These are phyloP conservation scores for Chionodraco myersi DNA, from an alignment of 2,113 vertebrate genomes.

Conservation along the genomic window DNA sequence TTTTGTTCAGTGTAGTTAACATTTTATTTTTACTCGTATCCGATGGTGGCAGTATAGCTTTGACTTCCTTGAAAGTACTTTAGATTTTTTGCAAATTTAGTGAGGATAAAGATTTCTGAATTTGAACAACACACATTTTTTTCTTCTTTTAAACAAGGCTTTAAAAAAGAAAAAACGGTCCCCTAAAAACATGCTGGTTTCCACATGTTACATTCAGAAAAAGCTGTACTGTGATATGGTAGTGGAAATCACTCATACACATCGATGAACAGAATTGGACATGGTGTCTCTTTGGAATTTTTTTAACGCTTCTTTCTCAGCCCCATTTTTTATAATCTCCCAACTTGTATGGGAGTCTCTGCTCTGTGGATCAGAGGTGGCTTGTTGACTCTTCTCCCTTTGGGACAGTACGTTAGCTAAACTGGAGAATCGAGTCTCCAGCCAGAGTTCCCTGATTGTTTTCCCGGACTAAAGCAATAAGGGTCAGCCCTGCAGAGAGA, in stretches of 20 bases:
- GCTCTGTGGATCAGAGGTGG: background rate
- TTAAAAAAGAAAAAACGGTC: too few species aligned
- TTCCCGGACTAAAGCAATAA: constrained; percentile 64
- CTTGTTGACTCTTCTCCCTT: background rate
- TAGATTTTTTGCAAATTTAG: too few species aligned
- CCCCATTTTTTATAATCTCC: background rate
- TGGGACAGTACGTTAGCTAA: constrained; percentile 39
- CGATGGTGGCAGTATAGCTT: too few species aligned
- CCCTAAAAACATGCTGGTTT: background rate
- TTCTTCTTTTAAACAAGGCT: too few species aligned
- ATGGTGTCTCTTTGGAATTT: background rate
- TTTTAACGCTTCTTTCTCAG: background rate
- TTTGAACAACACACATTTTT: background rate
- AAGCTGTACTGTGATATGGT: background rate
- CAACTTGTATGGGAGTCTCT: too few species aligned
- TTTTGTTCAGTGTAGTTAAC: too few species aligned
- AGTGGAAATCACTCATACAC: background rate
- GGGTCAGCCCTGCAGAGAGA: constrained; percentile 64
- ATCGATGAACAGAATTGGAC: background rate
- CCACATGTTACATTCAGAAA: background rate
- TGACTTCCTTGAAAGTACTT: too few species aligned
- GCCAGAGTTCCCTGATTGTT: constrained; percentile 62
- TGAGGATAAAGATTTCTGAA: background rate
- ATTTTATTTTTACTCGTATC: too few species aligned
- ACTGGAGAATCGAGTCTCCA: constrained; percentile 61